Percentiles rank a stretch among this genome's conserved stretches.
phyloP scores from a whole-genome alignment of 2,113 vertebrate genomes.

The Elephantulus edwardii region DNA sequence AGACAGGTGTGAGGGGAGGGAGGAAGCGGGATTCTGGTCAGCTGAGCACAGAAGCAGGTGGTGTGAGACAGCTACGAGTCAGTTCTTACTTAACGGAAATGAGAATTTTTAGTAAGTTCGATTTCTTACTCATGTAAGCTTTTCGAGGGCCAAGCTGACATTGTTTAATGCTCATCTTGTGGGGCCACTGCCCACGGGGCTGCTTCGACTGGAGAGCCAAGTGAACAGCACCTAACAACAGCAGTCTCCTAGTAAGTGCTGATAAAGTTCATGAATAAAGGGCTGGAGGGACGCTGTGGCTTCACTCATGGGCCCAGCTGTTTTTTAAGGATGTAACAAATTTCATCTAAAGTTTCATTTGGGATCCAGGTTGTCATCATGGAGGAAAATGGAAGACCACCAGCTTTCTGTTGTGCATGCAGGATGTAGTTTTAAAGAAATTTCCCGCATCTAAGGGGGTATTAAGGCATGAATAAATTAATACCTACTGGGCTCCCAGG shows the following conservation, averaged over 20 bases:
- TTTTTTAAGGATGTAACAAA: neutral
- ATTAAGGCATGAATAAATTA: neutral
- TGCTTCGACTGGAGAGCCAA: too few relatives aligned
- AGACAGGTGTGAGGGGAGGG: too few relatives aligned
- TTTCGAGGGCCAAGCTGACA: neutral
- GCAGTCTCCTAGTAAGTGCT: neutral
- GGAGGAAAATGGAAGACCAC: neutral
- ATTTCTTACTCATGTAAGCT: neutral
- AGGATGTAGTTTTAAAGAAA: neutral
- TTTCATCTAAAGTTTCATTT: neutral
- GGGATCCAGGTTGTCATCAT: neutral
- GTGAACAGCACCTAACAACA: too few relatives aligned
- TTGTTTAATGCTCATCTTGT: too few relatives aligned
- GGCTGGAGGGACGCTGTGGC: neutral
- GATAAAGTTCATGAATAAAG: neutral
- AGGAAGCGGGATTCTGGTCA: too few relatives aligned
- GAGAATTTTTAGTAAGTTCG: neutral
- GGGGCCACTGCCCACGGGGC: too few relatives aligned
- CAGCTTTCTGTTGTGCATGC: neutral
- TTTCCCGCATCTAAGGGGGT: neutral
- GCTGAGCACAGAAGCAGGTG: too few relatives aligned
- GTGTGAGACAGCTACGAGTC: too few relatives aligned
- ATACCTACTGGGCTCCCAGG: neutral
- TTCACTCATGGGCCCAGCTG: neutral
- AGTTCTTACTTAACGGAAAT: too few relatives aligned